phyloP scores from a whole-genome alignment of 35 echinoderm and acorn worm genomes.

The Holothuria glaberrima region DNA sequence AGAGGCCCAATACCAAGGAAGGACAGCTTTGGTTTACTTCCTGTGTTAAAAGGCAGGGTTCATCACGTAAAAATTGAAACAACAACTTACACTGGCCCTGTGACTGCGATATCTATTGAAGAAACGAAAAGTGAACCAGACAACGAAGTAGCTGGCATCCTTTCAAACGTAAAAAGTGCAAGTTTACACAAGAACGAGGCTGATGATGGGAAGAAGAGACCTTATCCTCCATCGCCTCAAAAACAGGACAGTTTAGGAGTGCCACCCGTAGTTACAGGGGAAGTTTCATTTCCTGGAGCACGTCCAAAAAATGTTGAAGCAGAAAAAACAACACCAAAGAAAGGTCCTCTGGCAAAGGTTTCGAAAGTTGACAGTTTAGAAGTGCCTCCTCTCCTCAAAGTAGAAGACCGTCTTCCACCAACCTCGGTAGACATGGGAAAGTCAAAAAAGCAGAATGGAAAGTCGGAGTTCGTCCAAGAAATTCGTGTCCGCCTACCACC shows the following conservation, averaged over 20 bases:
- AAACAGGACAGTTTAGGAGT: constrained; percentile 76
- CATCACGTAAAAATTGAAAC: constrained; percentile 41
- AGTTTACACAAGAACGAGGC: neutral
- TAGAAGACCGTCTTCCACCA: constrained; percentile 75
- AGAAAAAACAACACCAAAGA: neutral
- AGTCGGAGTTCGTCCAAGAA: constrained; percentile 11
- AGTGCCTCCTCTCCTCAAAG: constrained; percentile 61
- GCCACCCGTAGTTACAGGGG: constrained; percentile 71
- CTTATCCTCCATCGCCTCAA: neutral
- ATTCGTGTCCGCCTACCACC: constrained; percentile 32
- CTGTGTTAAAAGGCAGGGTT: constrained; percentile 44
- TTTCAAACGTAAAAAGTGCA: neutral
- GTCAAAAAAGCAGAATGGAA: constrained; percentile 18
- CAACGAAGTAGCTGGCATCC: neutral
- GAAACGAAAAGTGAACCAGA: constrained; percentile 54
- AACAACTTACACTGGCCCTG: constrained; percentile 38
- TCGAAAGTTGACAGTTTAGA: constrained; percentile 69
- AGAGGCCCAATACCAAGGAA: constrained; percentile 52
- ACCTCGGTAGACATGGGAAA: neutral
- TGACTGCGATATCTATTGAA: constrained; percentile 40
- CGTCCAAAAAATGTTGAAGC: neutral
- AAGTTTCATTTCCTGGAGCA: constrained; percentile 69
- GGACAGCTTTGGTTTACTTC: constrained; percentile 58
- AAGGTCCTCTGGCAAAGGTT: neutral
- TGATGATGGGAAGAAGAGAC: neutral